A percentile compares a stretch with the other conserved stretches of the same genome.
Evolutionary conservation across 2,113 vertebrate genomes (phyloP).

Genomic region (Pterocles orientalis): DNA sequence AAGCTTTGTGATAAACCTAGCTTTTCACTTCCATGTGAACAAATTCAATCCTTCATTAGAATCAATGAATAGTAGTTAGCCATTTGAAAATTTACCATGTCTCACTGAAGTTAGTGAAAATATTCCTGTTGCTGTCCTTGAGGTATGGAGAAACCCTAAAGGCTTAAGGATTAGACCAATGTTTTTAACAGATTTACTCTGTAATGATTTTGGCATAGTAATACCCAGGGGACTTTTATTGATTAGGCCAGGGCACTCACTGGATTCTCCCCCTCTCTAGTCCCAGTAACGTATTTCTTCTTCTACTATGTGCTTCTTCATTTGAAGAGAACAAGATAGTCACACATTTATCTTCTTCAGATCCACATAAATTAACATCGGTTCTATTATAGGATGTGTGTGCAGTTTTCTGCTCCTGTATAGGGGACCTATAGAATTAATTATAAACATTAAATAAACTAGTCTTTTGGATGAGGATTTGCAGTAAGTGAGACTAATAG

Average conservation of each 20-base stretch:
- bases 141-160: neutral
- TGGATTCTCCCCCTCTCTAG: neutral
- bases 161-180: neutral
- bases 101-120: neutral
- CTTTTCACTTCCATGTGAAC: neutral
- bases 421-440: neutral
- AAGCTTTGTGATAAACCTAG: neutral
- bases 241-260: neutral
- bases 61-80: neutral
- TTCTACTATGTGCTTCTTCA: neutral
- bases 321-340: neutral
- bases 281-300: neutral
- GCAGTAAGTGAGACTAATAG: neutral
- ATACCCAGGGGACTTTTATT: neutral
- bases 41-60: neutral
- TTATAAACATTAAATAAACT: neutral
- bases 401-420: neutral
- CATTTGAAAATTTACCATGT: neutral
- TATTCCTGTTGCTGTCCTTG: neutral
- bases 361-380: neutral
- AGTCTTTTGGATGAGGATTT: neutral
- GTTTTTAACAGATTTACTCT: neutral
- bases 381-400: neutral
- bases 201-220: neutral
- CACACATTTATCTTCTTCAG: neutral